Evolutionary conservation across 2,113 vertebrate species (phyloP), one percentile per base, ranked within the genome.

Genomic region (Microcebus jonahi): DNA sequence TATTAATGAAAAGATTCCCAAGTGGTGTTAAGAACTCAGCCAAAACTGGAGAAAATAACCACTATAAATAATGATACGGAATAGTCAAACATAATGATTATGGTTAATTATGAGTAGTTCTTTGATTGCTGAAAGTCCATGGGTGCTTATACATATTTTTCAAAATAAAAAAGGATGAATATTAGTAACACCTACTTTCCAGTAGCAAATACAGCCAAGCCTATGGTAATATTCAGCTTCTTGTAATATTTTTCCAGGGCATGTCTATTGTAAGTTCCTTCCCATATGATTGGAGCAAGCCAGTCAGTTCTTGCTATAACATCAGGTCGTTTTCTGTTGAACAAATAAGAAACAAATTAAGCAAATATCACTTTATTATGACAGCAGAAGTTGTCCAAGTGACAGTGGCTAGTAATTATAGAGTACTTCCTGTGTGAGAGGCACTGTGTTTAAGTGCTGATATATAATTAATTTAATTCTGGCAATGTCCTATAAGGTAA

Each of bases 221-320:
- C 98, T 36, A 98, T 27, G 17, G 97, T 98, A 71, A 97, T 59
- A 27, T 96, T 96, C 86, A 83, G 71, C 29, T 67, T 61, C 63
- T 81, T 96, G 59, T 97, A 98, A 65, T 96, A 77, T 15, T 90
- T 39, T 68, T 98, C 95, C 55, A 98, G 90, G 50, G 92, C 39
- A 7, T n/a, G 27, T 84, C 88, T 98, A 8, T 97, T 20, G 0
- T 98, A 97, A 31, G 98, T 98, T 73, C 97, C 97, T 21, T 98
- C 95, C 97, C 98, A 98, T 75, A 98, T 93, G 75, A 98, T 75
- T 2, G 97, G 98, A 70, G 97, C 95, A 11, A 70, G 59, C 98
- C 97, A 98, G 12, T 55, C 6, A 5, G 95, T 98, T 87, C 71
- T 27, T 59, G 97, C 93, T 83, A 65, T 45, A 34, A 97, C 96